These are phyloP conservation scores for Diabrotica undecimpunctata DNA, from an alignment of 1,140 invertebrate species.

Conservation along the genomic window DNA sequence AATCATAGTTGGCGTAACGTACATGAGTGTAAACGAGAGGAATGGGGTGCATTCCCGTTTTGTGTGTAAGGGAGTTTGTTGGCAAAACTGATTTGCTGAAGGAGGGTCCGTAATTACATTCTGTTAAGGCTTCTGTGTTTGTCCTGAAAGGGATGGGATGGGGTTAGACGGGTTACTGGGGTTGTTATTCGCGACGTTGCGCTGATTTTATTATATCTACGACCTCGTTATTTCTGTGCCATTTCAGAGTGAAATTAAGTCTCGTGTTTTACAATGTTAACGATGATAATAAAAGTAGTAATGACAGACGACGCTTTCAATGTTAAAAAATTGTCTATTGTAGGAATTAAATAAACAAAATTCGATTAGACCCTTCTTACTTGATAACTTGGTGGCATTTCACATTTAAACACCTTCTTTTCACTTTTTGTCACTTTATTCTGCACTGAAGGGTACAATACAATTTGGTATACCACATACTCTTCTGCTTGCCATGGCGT, in stretches of 20 bases:
- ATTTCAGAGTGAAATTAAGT: neutral
- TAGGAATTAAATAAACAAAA: too few relatives aligned
- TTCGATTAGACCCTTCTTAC: too few relatives aligned
- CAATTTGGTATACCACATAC: too few relatives aligned
- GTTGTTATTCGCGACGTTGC: neutral
- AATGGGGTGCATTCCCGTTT: neutral
- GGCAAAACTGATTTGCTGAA: conserved; percentile 1
- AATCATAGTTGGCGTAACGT: neutral
- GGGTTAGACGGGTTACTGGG: conserved; percentile 1
- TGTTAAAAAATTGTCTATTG: too few relatives aligned
- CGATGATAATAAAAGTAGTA: neutral
- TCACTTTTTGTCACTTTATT: too few relatives aligned
- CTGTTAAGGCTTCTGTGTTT: conserved; percentile 1
- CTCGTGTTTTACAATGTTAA: neutral
- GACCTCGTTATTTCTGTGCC: neutral
- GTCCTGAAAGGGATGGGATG: neutral
- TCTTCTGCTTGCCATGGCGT: too few relatives aligned
- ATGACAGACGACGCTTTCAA: too few relatives aligned
- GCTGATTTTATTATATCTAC: conserved; percentile 3
- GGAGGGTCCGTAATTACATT: neutral
- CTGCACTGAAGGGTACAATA: too few relatives aligned
- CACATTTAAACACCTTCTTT: too few relatives aligned
- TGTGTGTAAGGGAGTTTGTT: neutral
- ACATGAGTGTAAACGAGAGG: neutral
- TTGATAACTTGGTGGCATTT: too few relatives aligned